Evolutionary conservation across 2,888 invertebrate genomes (phyloP), one percentile per base, ranked within the genome.

Genomic region (Hypercompe scribonia): DNA sequence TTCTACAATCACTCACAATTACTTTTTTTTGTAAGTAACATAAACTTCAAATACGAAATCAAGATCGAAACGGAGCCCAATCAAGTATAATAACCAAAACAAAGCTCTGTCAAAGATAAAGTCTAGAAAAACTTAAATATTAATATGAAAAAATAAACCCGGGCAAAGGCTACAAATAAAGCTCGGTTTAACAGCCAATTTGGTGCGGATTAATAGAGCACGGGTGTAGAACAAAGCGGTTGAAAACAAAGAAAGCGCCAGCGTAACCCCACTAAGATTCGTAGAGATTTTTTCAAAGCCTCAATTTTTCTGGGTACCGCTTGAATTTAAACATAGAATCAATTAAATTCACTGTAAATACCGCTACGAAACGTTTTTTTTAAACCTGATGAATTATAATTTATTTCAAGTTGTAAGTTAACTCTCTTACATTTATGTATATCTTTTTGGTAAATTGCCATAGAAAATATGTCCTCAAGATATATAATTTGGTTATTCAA

Each of bases 121-220:
- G 36, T 54, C 31, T 42, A 65, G 33, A 67, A 68, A 68, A 63
- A 72, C n/a, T 58, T 68, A 72, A 74, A 74, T 71, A 77, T 77
- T 70, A 77, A 73, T 76, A 75, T 71, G 21, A 67, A 54, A 72
- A 78, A 77, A 77, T 70, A 75, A 75, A 69, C 63, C 28, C 50
- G 39, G 39, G 39, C 65, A 70, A 66, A 70, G 74, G 70, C 46
- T 74, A 67, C 63, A 76, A 79, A 78, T 75, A 76, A 78, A 80
- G 76, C 74, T 68, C 65, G 73, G 75, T 79, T 79, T 81, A 82
- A 79, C 83, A 84, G 75, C 71, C 83, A 83, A 81, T 84, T 83
- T 81, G 61, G 65, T 74, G 34, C 67, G 79, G 81, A 83, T 78
- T 83, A 84, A 79, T 79, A 81, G 72, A 81, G 31, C 65, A 74